Conservation (phyloP, 2,113 vertebrate genomes). For the Saguinus imperator region DNA sequence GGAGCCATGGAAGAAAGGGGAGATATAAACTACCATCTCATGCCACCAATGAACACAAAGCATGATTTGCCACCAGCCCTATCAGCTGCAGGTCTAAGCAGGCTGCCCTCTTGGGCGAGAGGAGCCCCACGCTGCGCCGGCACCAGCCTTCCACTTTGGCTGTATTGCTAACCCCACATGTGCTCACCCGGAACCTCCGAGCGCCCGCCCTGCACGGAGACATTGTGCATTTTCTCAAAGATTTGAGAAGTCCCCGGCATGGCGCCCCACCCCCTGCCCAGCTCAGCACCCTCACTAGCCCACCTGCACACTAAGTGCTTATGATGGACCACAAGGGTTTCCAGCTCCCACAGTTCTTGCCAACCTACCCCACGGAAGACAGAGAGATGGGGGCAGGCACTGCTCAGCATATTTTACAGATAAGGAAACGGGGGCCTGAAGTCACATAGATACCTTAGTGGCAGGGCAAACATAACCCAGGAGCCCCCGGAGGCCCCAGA, state of each 20-base stretch:
- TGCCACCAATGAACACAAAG: neutral
- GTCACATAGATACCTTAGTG: neutral
- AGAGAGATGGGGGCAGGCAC: no score
- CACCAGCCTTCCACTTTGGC: neutral
- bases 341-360: neutral
- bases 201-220: neutral
- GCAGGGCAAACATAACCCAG: neutral
- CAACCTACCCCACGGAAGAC: rapidly evolving
- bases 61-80: neutral
- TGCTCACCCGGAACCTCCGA: neutral
- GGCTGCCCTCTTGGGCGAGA: rapidly evolving
- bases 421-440: neutral
- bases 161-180: neutral
- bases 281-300: neutral
- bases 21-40: neutral
- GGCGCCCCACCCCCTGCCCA: neutral
- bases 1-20: no score
- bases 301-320: neutral
- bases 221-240: neutral
- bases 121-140: neutral
- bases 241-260: neutral
- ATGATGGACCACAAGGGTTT: neutral
- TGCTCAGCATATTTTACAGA: neutral
- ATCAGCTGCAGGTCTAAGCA: neutral
- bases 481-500: neutral